Base-by-base conservation (phyloP, 2,797 vertebrate species). In the Fundulus diaphanus region DNA sequence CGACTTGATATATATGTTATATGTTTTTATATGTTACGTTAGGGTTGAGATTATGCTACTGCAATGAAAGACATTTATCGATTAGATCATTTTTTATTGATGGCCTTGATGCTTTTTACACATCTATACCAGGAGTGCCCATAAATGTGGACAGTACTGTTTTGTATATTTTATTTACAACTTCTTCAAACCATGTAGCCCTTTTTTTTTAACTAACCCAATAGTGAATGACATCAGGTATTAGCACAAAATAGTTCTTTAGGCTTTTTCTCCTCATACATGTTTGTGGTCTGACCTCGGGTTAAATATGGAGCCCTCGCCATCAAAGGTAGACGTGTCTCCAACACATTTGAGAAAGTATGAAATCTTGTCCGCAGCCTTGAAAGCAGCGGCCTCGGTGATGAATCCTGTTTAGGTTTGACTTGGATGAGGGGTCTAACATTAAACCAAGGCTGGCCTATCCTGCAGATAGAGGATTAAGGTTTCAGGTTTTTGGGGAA, bases 391-490 rank as follows among this genome's bases (percentile, higher is more conserved):
- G 18, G 70, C 63, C 77, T 83, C 33, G 31, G 49, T 33, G 84
- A 79, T 49, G 74, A 83, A 86, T 85, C 68, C 74, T 83, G 67
- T 77, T n/a, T 63, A 40, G 76, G 81, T 92, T 91, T 88, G 78
- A 79, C 79, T 90, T 87, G 90, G 85, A 88, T 44, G 31, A 33
- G 76, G 68, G 18, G 1, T 81, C 79, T 85, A 82, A 89, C 86
- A 85, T 90, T 83, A 85, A 91, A 87, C 77, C 78, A 81, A 81
- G 85, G 79, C 75, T 77, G 81, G 76, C 57, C 76, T 56, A 73
- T 88, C 75, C 72, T 87, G 77, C 77, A 90, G 85, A 90, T 80
- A n/a, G 74, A 78, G 85, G 84, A 87, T 90, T 89, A 91, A 81
- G 74, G 89, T 81, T 90, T 90, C 79, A 82, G 81, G 74, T 85